Conservation (phyloP, 2,113 vertebrate species). For the Taurulus bubalis region DNA sequence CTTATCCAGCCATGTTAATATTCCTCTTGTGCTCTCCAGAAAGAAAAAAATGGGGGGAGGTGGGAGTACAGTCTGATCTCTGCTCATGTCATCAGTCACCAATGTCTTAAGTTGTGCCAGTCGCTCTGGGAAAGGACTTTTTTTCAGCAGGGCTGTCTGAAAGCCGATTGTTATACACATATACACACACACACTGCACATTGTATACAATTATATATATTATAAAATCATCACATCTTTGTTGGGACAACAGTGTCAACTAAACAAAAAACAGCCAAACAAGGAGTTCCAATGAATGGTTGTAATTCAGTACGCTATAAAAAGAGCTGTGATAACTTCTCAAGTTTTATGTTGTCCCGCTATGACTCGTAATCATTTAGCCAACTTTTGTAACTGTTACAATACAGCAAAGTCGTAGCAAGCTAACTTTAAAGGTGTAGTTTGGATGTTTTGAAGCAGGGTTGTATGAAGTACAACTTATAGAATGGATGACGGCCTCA, state of each 20-base stretch:
- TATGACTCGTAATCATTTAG: not conserved
- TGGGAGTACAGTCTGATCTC: slow-evolving; percentile 57
- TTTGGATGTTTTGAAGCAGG: not conserved
- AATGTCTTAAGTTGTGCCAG: slow-evolving; percentile 41
- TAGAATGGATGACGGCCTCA: not conserved
- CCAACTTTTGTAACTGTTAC: not conserved
- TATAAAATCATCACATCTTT: not conserved
- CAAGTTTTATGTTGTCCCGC: not conserved
- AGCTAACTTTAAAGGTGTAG: not conserved
- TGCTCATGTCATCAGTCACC: slow-evolving; percentile 77
- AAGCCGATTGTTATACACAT: slow-evolving; percentile 18
- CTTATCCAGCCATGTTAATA: slow-evolving; percentile 58
- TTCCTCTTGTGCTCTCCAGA: slow-evolving; percentile 52
- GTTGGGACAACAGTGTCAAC: not conserved
- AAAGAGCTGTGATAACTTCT: slow-evolving; percentile 17
- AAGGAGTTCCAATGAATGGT: not conserved
- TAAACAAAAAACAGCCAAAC: not conserved
- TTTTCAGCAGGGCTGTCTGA: slow-evolving; percentile 42
- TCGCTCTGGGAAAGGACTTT: not conserved
- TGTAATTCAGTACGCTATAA: slow-evolving; percentile 4
- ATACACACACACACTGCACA: not conserved
- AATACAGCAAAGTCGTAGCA: not conserved
- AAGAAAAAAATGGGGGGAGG: slow-evolving; percentile 14
- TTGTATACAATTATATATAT: too few species aligned
- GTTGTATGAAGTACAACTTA: not conserved